These are phyloP conservation scores for Tachysurus vachellii DNA, from an alignment of 2,113 vertebrate species.

Conservation along the genomic window DNA sequence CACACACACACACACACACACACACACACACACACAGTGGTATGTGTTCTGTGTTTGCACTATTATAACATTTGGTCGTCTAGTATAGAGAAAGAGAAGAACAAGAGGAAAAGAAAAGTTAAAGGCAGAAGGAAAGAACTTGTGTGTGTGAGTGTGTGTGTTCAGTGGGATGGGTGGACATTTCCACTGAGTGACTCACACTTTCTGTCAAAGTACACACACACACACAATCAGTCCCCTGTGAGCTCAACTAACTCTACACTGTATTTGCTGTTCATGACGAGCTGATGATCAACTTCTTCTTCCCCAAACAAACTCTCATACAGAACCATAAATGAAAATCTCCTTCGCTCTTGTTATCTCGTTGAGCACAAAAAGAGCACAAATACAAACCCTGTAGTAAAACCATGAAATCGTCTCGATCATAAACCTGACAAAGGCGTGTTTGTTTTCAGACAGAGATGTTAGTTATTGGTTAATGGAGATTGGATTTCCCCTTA, in stretches of 20 bases:
- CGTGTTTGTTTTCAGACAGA: neutral
- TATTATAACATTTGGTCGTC: neutral
- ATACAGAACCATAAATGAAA: neutral
- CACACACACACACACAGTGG: neutral
- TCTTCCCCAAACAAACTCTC: neutral
- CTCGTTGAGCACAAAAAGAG: neutral
- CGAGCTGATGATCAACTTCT: neutral
- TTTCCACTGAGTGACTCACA: slow-evolving; percentile 64
- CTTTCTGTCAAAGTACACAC: slow-evolving; percentile 59
- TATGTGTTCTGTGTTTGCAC: neutral
- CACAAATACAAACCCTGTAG: neutral
- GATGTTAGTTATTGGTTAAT: neutral
- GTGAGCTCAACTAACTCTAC: neutral
- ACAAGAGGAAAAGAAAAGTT: neutral
- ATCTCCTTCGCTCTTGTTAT: neutral
- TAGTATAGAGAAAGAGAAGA: neutral
- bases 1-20: neutral
- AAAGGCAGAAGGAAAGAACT: neutral
- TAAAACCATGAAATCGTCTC: neutral
- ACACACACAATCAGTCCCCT: neutral
- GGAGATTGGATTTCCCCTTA: neutral
- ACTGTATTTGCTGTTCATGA: neutral
- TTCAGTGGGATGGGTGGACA: slow-evolving; percentile 31
- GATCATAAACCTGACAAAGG: neutral
- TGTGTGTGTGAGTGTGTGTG: neutral